Evolutionary conservation across 2,113 vertebrate genomes (phyloP), one percentile per base, ranked within the genome.

Genomic region (Plecotus auritus): DNA sequence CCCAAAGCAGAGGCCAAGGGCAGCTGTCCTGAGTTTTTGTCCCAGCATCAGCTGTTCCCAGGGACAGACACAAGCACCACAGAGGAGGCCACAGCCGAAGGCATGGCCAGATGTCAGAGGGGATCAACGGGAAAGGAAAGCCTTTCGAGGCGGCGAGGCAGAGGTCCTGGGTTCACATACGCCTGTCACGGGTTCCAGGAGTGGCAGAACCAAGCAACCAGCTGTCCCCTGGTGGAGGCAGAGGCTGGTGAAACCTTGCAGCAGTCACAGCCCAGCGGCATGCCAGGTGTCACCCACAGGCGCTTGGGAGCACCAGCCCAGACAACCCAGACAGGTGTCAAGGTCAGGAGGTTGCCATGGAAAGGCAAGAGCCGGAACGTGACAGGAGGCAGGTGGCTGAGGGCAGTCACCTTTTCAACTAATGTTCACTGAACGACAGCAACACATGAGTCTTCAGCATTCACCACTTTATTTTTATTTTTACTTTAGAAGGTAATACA

Each of bases 11-110:
- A 73, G n/a, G 23, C 51, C 0, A 40, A n/a, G 40, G 49, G 32
- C 76, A 84, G 45, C 1, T 70, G 77, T 89, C 84, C 47, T 12
- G 5, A 56, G 28, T n/a, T 42, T 13, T 18, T 42, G 76, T 37
- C 67, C 59, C 61, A 66, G 47, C 30, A 32, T 81, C 92, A 92
- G 90, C 87, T 93, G 78, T 85, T 85, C 66, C 51, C 45, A 93
- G 67, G 17, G 45, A 70, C 64, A 85, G 30, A 22, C 76, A 47
- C 45, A 35, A 32, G 32, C 40, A 17, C 9, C 13, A 35, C 66
- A 64, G 45, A 49, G 61, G 66, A 9, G 59, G 64, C 20, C 91
- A 28, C 56, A 23, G 84, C 83, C 7, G 0, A 76, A 85, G 64
- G 54, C 59, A 28, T 3, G 20, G 73, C 22, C 90, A 66, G 87